Evolutionary conservation across 37 sponge, comb jelly and placozoan species (phyloP).

Genomic region (Haliclona indistincta): DNA sequence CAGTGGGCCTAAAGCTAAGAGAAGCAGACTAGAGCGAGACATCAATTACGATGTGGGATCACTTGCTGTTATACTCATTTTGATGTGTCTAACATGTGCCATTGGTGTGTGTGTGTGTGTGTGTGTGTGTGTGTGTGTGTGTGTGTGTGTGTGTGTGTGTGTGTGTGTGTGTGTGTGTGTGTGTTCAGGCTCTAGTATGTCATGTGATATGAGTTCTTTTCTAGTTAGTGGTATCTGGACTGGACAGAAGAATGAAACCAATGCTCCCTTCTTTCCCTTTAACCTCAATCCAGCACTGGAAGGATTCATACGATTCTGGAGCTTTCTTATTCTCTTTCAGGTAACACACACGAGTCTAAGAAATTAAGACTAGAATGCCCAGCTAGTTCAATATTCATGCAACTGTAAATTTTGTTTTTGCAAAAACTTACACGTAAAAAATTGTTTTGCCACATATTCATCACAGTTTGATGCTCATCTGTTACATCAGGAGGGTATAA

Average conservation of each 20-base stretch:
- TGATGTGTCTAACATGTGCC: slow-evolving; percentile 66
- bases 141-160: not conserved
- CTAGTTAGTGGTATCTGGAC: slow-evolving; percentile 67
- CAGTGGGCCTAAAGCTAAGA: slow-evolving; percentile 73
- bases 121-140: not conserved
- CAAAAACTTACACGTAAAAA: too few species aligned
- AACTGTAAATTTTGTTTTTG: too few species aligned
- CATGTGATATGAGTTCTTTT: not conserved
- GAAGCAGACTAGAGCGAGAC: slow-evolving; percentile 82
- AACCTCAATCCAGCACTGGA: slow-evolving; percentile 30
- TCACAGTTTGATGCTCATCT: too few species aligned
- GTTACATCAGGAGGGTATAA: too few species aligned
- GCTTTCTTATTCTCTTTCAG: slow-evolving; percentile 64
- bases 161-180: not conserved
- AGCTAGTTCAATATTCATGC: too few species aligned
- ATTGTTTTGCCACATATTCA: too few species aligned
- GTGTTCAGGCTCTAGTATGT: not conserved
- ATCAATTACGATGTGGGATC: slow-evolving; percentile 71
- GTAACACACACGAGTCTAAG: too few species aligned
- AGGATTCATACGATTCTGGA: slow-evolving; percentile 67
- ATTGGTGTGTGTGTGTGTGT: slow-evolving; percentile 54
- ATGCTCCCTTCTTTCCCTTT: slow-evolving; percentile 20
- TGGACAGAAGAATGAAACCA: slow-evolving; percentile 1
- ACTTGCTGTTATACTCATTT: slow-evolving; percentile 42
- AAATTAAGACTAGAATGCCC: too few species aligned